These are phyloP conservation scores for Umimayanthus chanpuru DNA, from an alignment of 92 coral and sea anemone species.

Conservation along the genomic window DNA sequence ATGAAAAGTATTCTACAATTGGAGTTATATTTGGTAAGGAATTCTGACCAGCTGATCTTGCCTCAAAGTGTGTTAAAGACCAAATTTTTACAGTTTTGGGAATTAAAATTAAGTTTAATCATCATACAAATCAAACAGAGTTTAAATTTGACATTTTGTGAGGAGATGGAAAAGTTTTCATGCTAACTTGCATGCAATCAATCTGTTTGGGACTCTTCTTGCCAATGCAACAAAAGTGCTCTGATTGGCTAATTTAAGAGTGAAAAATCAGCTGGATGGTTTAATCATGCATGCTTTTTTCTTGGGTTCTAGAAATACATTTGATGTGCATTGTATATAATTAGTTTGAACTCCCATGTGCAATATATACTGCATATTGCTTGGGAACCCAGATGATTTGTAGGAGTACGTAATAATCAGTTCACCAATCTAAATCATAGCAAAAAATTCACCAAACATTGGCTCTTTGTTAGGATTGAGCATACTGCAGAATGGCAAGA, in stretches of 20 bases:
- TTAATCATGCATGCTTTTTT: background rate
- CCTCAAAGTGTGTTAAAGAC: background rate
- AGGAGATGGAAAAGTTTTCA: background rate
- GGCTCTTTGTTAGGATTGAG: conserved; percentile 28
- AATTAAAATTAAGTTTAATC: background rate
- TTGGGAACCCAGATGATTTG: background rate
- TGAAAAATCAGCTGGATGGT: background rate
- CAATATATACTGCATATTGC: no score
- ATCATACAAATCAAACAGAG: background rate
- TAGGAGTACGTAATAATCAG: background rate
- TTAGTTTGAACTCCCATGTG: no score
- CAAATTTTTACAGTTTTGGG: conserved; percentile 7
- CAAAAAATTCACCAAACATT: background rate
- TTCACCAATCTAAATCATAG: background rate
- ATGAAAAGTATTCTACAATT: conserved; percentile 15
- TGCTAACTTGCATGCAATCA: background rate
- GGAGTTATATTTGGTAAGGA: conserved; percentile 21
- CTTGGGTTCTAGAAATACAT: background rate
- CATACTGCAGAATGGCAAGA: conserved; percentile 41
- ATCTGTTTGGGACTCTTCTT: background rate
- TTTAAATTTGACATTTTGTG: background rate
- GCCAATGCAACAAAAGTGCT: background rate
- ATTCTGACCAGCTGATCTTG: conserved; percentile 1
- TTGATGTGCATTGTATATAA: no score
- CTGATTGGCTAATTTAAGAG: background rate